Evolutionary conservation across 2,797 vertebrate genomes (phyloP).

Genomic region (Numenius phaeopus): DNA sequence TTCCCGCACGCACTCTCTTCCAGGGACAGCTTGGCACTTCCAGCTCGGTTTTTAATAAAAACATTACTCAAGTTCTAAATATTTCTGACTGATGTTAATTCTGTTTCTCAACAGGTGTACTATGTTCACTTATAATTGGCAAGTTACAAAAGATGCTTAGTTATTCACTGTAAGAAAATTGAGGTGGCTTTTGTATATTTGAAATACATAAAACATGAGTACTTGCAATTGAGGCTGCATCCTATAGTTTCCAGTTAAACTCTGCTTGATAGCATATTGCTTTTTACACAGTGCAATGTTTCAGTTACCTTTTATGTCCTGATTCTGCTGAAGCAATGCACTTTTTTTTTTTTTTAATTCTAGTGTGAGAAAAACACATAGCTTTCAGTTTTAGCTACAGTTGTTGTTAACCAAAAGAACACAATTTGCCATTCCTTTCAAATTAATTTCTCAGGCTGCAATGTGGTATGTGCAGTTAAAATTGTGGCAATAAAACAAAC

Average conservation of each 20-base stretch:
- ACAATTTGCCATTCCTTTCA: background rate
- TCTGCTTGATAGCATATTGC: background rate
- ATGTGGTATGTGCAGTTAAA: background rate
- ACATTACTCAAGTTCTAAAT: background rate
- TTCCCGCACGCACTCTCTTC: background rate
- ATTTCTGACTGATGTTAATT: background rate
- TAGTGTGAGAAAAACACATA: background rate
- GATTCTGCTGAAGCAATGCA: background rate
- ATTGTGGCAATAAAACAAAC: slow-evolving; percentile 44
- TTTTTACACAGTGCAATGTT: background rate
- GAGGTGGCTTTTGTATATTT: background rate
- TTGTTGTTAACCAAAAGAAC: background rate
- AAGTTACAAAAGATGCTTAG: background rate
- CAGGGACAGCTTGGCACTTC: background rate
- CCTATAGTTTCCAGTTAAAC: background rate
- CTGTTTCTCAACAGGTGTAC: background rate
- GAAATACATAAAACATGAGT: background rate
- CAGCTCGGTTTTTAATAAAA: background rate
- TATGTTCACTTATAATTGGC: background rate
- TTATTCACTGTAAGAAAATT: background rate
- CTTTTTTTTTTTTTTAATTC: background rate
- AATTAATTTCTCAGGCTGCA: background rate
- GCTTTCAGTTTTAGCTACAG: background rate
- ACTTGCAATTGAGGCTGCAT: background rate
- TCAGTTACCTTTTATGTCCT: background rate